These are phyloP conservation scores for Bubo bubo DNA, from an alignment of 2,113 vertebrate species.

Conservation along the genomic window DNA sequence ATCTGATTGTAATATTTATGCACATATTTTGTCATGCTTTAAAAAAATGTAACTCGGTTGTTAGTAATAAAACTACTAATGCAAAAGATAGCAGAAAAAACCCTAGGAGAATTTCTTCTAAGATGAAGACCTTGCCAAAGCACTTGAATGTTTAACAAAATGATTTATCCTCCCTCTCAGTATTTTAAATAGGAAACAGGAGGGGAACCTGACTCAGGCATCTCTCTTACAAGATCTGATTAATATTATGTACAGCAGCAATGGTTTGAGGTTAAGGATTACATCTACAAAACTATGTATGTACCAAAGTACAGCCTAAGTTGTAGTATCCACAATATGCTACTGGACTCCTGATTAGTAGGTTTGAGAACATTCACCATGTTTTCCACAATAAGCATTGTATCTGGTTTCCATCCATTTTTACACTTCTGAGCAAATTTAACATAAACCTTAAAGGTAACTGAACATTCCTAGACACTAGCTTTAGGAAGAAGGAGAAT, in stretches of 20 bases:
- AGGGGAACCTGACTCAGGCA: not conserved
- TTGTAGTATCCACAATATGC: not conserved
- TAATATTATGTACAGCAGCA: not conserved
- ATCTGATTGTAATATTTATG: not conserved
- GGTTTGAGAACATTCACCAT: not conserved
- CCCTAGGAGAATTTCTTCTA: not conserved
- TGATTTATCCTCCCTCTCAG: not conserved
- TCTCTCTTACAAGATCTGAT: not conserved
- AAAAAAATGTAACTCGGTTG: not conserved
- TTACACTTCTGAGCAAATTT: not conserved
- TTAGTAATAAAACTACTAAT: not conserved
- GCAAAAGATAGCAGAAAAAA: not conserved
- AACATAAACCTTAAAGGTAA: not conserved
- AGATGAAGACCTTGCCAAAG: not conserved
- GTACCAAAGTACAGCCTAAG: not conserved
- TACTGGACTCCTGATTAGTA: not conserved
- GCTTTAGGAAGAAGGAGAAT: not conserved
- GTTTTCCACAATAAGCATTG: not conserved
- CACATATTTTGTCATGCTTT: not conserved
- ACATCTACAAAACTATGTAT: not conserved
- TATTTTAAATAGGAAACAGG: not conserved
- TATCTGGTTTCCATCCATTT: not conserved
- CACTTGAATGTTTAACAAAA: not conserved
- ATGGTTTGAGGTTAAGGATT: not conserved
- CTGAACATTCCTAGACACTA: not conserved